These are phyloP conservation scores for Schizaphis graminum DNA, from an alignment of 2,888 invertebrate genomes.

Conservation along the genomic window DNA sequence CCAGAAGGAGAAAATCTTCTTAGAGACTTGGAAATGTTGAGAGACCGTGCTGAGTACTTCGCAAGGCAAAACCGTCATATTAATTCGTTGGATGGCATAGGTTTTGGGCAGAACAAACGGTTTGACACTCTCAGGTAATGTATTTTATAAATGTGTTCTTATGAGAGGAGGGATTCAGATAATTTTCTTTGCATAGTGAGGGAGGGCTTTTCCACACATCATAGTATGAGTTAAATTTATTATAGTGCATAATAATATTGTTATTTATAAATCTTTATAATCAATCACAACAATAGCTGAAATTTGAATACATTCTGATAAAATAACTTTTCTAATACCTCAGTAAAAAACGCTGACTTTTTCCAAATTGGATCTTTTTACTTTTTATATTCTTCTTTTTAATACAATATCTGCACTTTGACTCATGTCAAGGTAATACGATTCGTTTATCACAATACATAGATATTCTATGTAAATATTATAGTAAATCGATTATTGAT, in stretches of 20 bases:
- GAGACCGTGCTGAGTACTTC: constrained; percentile 66
- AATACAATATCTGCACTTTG: not conserved
- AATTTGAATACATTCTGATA: not conserved
- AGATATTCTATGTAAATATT: not conserved
- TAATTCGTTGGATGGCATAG: constrained; percentile 58
- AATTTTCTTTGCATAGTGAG: no score
- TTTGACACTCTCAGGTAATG: constrained; percentile 63
- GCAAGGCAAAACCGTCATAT: constrained; percentile 65
- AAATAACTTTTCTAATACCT: not conserved
- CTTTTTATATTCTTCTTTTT: not conserved
- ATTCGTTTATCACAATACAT: not conserved
- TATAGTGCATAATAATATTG: not conserved
- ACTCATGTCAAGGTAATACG: not conserved
- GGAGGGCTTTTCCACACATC: no score
- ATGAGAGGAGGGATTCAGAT: no score
- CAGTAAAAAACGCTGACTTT: not conserved
- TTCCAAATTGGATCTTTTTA: not conserved
- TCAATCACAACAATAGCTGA: not conserved
- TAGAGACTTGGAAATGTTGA: constrained; percentile 71
- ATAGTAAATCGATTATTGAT: not conserved
- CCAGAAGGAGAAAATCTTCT: constrained; percentile 71
- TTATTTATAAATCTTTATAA: not conserved
- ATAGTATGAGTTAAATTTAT: no score
- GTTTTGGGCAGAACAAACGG: constrained; percentile 51
- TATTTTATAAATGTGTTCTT: not conserved